Evolutionary conservation across 35 echinoderm and acorn worm species (phyloP).

Genomic region (Lytechinus pictus): DNA sequence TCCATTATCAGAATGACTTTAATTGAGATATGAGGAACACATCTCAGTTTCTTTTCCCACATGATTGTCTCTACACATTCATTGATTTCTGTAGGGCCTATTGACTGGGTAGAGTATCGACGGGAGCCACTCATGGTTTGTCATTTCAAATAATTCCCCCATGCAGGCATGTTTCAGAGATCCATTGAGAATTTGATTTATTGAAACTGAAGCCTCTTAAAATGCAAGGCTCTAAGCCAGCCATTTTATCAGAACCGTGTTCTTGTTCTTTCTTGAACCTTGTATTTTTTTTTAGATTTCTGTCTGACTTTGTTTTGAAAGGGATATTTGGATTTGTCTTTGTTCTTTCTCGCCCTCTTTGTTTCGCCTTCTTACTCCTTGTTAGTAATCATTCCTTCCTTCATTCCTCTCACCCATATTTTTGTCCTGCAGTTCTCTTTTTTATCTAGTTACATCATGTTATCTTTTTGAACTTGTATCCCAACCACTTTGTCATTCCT

Average conservation of each 20-base stretch:
- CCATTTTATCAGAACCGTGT: neutral
- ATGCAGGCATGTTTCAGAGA: neutral
- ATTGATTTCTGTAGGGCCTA: neutral
- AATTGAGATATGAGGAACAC: neutral
- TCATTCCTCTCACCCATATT: neutral
- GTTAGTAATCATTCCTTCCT: neutral
- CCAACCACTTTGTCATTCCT: neutral
- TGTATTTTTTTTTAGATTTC: neutral
- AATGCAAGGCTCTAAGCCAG: neutral
- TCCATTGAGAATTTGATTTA: neutral
- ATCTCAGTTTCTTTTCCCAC: neutral
- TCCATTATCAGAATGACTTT: neutral
- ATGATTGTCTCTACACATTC: neutral
- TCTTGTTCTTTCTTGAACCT: neutral
- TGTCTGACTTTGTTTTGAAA: neutral
- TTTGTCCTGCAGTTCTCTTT: neutral
- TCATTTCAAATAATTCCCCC: neutral
- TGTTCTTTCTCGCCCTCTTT: neutral
- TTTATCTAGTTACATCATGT: neutral
- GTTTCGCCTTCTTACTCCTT: neutral
- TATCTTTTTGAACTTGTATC: neutral
- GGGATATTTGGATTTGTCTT: neutral
- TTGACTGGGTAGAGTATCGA: neutral
- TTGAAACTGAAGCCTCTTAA: conserved; percentile 12
- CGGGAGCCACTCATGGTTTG: neutral